Evolutionary conservation across 2,113 vertebrate genomes (phyloP), one percentile per base, ranked within the genome.

Genomic region (Larimichthys polyactis): DNA sequence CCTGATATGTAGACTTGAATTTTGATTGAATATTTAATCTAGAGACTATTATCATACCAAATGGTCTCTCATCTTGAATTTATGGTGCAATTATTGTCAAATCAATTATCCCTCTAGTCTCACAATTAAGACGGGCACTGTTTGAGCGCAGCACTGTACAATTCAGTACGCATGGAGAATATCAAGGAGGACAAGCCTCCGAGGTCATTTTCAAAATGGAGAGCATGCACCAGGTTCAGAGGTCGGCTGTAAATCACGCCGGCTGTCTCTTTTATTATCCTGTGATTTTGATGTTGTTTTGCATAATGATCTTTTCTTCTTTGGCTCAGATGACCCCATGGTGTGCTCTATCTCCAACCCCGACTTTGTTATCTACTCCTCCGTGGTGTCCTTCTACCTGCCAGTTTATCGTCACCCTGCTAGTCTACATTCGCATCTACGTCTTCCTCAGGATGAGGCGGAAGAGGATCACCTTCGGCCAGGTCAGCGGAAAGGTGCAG

Each of bases 341-440:
- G 92, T 98, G 89, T 98, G 98, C 94, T 97, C 97, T 82, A 99
- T 99, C 94, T 98, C 98, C 90, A 97, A 99, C 89, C 98, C 98
- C 0, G 94, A 96, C 78, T 99, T 99, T 91, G 92, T 99, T 79
- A 95, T 99, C 92, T 99, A 98, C 93, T 99, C 98, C 59, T 99
- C 98, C 17, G 94, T 99, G 87, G 96, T 98, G 84, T 99, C 98
- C 83, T 99, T 99, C 95, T 99, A 99, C 87, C 90, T 98, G 91
- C 97, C 98, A n/a, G 16, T 99, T 99, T 66, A 76, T 96, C 67
- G 96, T 99, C 89, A 99, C 96, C 4, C 94, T 99, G 89, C 94
- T 99, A 72, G 96, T 99, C 82, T 99, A 98, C 57, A 93, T 97
- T 73, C 96, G 97, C 83, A 99, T 99, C 93, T 98, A 98, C 63